Base-by-base conservation (phyloP, 2,888 invertebrate species). In the Drosophila vallismaia region DNA sequence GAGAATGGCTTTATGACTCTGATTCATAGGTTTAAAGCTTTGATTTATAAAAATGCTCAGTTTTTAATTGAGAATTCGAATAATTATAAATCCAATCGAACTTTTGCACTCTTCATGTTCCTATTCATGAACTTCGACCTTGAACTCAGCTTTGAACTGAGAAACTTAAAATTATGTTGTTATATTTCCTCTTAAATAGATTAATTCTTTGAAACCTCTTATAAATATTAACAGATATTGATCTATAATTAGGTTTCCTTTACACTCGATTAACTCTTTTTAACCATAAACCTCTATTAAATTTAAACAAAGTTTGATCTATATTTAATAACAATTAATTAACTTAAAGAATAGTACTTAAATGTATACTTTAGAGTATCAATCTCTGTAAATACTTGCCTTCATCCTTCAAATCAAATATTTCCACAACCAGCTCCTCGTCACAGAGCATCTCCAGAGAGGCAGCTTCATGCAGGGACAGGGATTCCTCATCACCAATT, bases 391-490 rank as follows among this genome's bases (percentile, higher is more conserved):
- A n/a, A 36, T 8, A 76, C 89, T 83, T 79, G 88, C 91, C 91
- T 79, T 90, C 84, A 50, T 76, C 84, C 76, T 90, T 89, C 12
- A 89, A 62, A 60, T 90, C 84, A 58, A 83, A 78, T 57, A 89
- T 80, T 54, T 90, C 90, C 54, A 90, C 83, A 52, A 90, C 78
- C 24, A 90, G 59, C 68, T 91, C 90, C 68, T 90, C 90, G 4
- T 78, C 84, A 76, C 71, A 79, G 2, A 88, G 66, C 53, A 84
- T 64, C 14, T 77, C 76, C 44, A 84, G 60, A 4, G 80, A 69
- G 10, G 48, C 54, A 5, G 63, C 59, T 3, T 69, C 73, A 38
- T 67, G 49, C 45, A 77, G 44, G 12, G 24, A 44, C 1, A 59
- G 48, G 6, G 26, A 52, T 1, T 69, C 68, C 0, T 54, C 76